These are phyloP conservation scores for Tauraco erythrolophus DNA, from an alignment of 2,113 vertebrate species.

Conservation along the genomic window DNA sequence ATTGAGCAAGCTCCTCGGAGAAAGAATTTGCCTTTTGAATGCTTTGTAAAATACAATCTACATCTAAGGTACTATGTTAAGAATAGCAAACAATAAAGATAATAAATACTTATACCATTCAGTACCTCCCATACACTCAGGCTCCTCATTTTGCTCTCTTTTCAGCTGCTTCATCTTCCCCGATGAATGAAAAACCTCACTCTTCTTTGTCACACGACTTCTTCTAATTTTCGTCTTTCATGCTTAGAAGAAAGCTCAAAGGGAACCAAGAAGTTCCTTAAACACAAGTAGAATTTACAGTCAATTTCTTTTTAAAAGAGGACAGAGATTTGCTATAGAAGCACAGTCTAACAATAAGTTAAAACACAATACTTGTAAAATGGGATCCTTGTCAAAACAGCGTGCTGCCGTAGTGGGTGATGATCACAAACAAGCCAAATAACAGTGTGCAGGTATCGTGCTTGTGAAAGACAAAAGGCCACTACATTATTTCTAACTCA, in stretches of 20 bases:
- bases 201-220: background rate
- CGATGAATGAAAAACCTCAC: background rate
- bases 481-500: fast-evolving
- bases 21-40: background rate
- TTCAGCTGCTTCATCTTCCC: background rate
- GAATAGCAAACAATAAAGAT: background rate
- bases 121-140: background rate
- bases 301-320: background rate
- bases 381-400: background rate
- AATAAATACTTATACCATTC: background rate
- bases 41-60: background rate
- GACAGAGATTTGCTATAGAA: background rate
- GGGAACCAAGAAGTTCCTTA: slow-evolving; percentile 17
- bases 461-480: background rate
- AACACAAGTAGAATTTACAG: background rate
- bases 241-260: background rate
- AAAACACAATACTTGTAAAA: background rate
- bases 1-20: background rate
- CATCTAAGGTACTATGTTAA: background rate
- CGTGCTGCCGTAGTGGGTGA: fast-evolving
- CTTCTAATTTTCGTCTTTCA: background rate
- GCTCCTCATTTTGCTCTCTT: background rate
- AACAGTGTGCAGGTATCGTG: background rate
- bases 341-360: background rate
- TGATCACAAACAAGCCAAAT: background rate